These are phyloP conservation scores for Furnarius figulus DNA, from an alignment of 2,113 vertebrate genomes.

Conservation along the genomic window DNA sequence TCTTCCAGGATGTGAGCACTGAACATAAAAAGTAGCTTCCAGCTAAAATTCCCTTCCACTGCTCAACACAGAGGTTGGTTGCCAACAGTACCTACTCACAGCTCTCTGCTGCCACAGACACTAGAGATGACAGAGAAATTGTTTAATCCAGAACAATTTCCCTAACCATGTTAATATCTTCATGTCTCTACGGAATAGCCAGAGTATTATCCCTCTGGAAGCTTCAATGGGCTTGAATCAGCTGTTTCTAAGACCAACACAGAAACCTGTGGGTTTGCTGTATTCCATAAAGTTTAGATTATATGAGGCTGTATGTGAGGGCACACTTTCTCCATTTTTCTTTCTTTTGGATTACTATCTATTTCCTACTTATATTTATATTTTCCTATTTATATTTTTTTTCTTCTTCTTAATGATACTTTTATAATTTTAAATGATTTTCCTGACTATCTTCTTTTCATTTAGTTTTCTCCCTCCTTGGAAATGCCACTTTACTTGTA, in stretches of 20 bases:
- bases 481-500: background rate
- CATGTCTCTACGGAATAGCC: background rate
- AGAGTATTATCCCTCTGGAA: background rate
- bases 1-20: background rate
- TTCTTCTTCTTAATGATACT: background rate
- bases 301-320: background rate
- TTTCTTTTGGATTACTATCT: background rate
- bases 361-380: background rate
- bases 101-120: background rate
- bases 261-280: rapidly evolving
- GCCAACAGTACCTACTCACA: background rate
- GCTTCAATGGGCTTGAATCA: background rate
- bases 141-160: background rate
- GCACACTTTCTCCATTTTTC: background rate
- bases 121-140: background rate
- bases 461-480: background rate
- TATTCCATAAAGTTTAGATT: background rate
- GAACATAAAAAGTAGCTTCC: background rate
- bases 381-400: too few relatives aligned
- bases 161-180: background rate
- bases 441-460: background rate
- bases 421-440: background rate
- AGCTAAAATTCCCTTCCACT: background rate
- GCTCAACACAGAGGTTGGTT: background rate
- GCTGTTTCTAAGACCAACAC: background rate